Evolutionary conservation across 92 coral and sea anemone genomes (phyloP), one percentile per base, ranked within the genome.

Genomic region (Epizoanthus illoricatus): DNA sequence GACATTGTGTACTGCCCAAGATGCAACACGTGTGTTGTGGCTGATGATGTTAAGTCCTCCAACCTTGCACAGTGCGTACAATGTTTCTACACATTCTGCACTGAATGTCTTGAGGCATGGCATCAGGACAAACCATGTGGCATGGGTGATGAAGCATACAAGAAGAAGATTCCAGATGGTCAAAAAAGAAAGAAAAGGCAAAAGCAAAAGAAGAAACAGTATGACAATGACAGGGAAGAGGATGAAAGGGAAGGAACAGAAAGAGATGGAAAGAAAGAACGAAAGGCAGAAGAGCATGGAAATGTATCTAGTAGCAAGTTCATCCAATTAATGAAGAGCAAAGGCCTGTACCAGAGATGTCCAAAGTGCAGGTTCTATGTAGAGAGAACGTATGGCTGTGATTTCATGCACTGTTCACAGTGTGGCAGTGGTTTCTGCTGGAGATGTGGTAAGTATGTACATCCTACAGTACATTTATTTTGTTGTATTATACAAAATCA

Each of bases 1-100:
- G 99, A 96, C 71, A 69, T 96, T 10, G 89, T 89, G 9, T 96
- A 96, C 79, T 96, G 99, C 68, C 99, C 99, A 15, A 84, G 99
- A 12, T 96, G 99, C 65, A 93, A 91, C 81, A 66, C 80, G 13
- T 93, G 93, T 20, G 99, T 91, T 18, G 88, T 96, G 2, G 90
- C 87, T 2, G 98, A 96, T 61, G 98, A 96, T 57, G 97, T 79
- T 60, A 93, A 88, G 49, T 21, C 86, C n/a, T 93, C 97, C 8
- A 86, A 80, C 62, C 94, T 96, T 59, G 99, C 90, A 52, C 98
- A 87, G 60, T 96, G 99, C 81, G 91, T 92, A 33, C 69, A 57
- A 20, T 96, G 99, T 67, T 96, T 73, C 62, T 91, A 83, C 88
- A 87, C 97, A 55, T 93, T 96, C 81, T 96, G 99, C 64, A 94